A percentile compares a stretch with the other conserved stretches of the same genome.
Conservation (phyloP, 2,888 invertebrate species). For the Pyrrhosoma nymphula region DNA sequence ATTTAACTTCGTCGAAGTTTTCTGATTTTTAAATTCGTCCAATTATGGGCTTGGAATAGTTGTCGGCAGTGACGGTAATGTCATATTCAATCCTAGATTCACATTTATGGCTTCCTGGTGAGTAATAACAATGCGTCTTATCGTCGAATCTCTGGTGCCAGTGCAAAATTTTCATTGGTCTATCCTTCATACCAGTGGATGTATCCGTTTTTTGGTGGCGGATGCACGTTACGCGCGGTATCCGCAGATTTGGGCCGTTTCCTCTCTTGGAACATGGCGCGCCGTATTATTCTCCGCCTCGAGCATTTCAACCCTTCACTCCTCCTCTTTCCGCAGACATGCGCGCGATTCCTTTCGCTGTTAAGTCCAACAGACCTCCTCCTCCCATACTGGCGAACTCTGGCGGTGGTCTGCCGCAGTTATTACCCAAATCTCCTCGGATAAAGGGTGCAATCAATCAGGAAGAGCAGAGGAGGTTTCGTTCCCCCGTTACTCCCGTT, state of each 20-base stretch:
- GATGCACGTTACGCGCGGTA: background rate
- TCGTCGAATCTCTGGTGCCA: too few relatives aligned
- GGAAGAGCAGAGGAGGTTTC: background rate
- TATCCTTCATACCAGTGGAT: background rate
- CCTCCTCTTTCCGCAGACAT: background rate
- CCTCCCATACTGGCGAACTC: too few relatives aligned
- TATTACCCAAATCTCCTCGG: conserved; percentile 59
- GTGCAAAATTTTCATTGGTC: too few relatives aligned
- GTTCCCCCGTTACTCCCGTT: background rate
- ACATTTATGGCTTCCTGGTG: background rate
- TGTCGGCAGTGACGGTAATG: background rate
- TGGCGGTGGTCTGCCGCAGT: background rate
- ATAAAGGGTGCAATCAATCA: conserved; percentile 62
- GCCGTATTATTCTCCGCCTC: background rate
- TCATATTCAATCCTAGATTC: background rate
- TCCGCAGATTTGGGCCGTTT: background rate
- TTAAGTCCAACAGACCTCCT: background rate
- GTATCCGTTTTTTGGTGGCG: background rate
- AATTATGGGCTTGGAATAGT: background rate
- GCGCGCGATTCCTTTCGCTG: background rate
- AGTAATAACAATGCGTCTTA: background rate
- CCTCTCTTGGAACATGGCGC: background rate
- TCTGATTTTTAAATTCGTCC: background rate
- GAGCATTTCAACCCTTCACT: background rate
- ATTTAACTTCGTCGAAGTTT: background rate